phyloP scores from a whole-genome alignment of 2,888 invertebrate species.

The Octodonta nipae region DNA sequence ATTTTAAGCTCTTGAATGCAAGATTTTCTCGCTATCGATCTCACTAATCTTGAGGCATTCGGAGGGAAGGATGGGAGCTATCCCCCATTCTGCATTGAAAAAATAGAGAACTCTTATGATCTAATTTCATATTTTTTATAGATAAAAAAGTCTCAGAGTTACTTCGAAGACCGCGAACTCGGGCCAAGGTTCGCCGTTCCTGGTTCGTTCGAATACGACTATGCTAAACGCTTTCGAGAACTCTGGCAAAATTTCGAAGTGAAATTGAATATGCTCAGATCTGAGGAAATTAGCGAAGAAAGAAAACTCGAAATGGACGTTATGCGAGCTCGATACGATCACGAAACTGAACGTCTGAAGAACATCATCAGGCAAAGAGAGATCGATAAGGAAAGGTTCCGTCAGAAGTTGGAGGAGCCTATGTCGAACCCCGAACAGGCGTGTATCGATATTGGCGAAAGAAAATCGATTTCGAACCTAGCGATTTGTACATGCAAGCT shows the following conservation, averaged over 20 bases:
- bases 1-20: too few species aligned
- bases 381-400: conserved; percentile 9
- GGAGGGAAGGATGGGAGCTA: too few species aligned
- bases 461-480: too few species aligned
- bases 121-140: too few species aligned
- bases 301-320: conserved; percentile 7
- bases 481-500: conserved; percentile 9
- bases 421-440: too few species aligned
- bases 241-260: conserved; percentile 6
- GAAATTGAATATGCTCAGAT: conserved; percentile 7
- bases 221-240: conserved; percentile 39
- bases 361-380: conserved; percentile 10
- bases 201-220: conserved; percentile 85
- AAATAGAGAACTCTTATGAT: too few species aligned
- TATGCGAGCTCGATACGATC: conserved; percentile 8
- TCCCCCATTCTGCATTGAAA: too few species aligned
- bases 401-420: too few species aligned
- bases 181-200: conserved; percentile 78
- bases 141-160: conserved; percentile 59
- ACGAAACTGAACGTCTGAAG: conserved; percentile 9
- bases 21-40: too few species aligned
- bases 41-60: too few species aligned
- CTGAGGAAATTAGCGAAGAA: conserved; percentile 7
- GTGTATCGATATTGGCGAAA: too few species aligned
- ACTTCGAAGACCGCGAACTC: conserved; percentile 62